Evolutionary conservation across 2,113 vertebrate species (phyloP), one percentile per base, ranked within the genome.

Genomic region (Sebastes fasciatus): DNA sequence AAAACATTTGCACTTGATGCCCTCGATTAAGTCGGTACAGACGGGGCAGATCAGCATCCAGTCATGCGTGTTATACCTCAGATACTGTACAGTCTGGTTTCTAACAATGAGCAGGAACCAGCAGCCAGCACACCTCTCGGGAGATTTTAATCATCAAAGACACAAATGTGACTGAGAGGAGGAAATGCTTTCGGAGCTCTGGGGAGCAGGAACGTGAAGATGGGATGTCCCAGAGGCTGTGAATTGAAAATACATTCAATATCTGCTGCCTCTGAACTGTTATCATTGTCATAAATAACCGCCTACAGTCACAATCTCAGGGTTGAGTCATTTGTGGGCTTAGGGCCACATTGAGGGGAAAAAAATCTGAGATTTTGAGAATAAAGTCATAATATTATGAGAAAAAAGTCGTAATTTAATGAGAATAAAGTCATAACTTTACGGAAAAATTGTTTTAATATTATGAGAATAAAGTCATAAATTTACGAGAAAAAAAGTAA

Each of bases 111-210:
- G 34, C 75, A 3, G 52, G 70, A 83, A 69, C 79, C 67, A 17
- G 79, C 65, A 34, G 61, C 23, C 65, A 34, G 61, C 23, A 42
- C 77, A 84, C 73, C 74, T 88, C 86, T 66, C 45, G 0, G 60
- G 61, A 86, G 88, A 83, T 88, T 48, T 51, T 61, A 57, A 86
- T 88, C 87, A 71, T 65, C 40, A 0, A 65, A 26, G 61, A 77
- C 26, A 17, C 65, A 52, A 16, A 64, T 61, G 19, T 63, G 55
- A 19, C 43, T 6, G 40, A 13, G 84, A 52, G 69, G 65, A 77
- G 69, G 65, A 77, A 64, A 65, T 77, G 46, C 0, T 65, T 71
- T 16, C 61, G 8, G 63, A 11, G 26, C 75, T 23, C 76, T 73
- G 0, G 5, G 46, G 40, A 80, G 21, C n/a, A 0, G 21, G 46